Base-by-base conservation (phyloP, 2,888 invertebrate species). In the Boloria euphrosyne region DNA sequence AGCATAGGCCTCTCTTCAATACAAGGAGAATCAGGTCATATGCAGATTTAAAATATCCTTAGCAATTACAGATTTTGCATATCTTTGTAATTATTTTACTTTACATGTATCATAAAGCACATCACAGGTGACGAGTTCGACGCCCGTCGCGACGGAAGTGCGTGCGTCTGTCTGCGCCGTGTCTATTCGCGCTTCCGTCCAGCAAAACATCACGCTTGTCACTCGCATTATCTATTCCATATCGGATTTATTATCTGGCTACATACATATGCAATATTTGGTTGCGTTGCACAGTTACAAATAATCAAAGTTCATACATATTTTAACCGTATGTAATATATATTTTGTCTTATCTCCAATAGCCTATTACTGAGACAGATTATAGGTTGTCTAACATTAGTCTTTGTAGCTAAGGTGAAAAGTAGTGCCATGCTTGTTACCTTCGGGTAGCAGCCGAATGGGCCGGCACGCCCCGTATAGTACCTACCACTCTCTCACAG, bases 101-200 rank as follows among this genome's bases (percentile, higher is more conserved):
- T 18, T 52, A 22, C 7, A 52, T 14, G 43, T 53, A 76, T 76
- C 74, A 77, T 76, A 75, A 72, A 68, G 71, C 68, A 76, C 46
- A 57, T 58, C 80, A 80, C 87, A 87, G 86, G 87, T 89, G 87
- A 78, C 77, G 73, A 80, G 89, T 85, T 87, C 89, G 88, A 80
- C 80, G 90, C 73, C 90, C 90, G 83, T 75, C 77, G 76, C 77
- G 80, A 75, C 89, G 91, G 90, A 90, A 89, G 82, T 86, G 87
- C 90, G 89, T 90, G 87, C 85, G 91, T 92, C 90, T 90, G 85
- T 92, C 91, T 90, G 85, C 83, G 85, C 79, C 82, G 80, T 85
- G 91, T 91, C 91, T 91, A 88, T 91, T 86, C 86, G 88, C 90
- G 83, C 85, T 89, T 91, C 90, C 91, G 62, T 62, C 62, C 64